Percentiles rank a stretch among this genome's conserved stretches.
These are phyloP conservation scores for Chouioia cunea DNA, from an alignment of 2,888 invertebrate genomes.

Conservation along the genomic window DNA sequence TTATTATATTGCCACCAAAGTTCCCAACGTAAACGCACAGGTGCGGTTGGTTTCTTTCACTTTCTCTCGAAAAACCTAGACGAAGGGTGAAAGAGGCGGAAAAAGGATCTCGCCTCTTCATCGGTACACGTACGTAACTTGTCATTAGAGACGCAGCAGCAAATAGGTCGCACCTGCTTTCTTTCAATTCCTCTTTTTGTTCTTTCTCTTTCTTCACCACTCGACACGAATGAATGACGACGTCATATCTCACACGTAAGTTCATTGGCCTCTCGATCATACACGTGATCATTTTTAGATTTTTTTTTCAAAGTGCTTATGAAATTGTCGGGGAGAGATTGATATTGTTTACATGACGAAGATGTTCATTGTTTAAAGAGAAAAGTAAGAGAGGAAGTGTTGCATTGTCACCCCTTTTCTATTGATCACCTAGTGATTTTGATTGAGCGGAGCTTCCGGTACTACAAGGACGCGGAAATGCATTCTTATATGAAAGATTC, in stretches of 20 bases:
- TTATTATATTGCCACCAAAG: slow-evolving; percentile 4
- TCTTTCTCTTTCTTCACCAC: background rate
- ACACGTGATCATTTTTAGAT: no score
- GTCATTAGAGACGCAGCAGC: slow-evolving; percentile 22
- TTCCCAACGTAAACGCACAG: slow-evolving; percentile 4
- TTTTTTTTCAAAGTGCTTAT: no score
- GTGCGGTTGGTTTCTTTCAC: slow-evolving; percentile 12
- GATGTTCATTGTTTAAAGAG: no score
- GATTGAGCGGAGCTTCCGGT: no score
- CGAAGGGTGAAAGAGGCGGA: background rate
- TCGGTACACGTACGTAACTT: slow-evolving; percentile 10
- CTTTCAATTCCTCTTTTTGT: slow-evolving; percentile 6
- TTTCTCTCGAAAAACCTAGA: slow-evolving; percentile 22
- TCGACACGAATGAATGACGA: slow-evolving; percentile 10
- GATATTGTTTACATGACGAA: no score
- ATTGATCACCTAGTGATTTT: no score
- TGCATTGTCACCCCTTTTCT: no score
- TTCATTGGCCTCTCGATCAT: slow-evolving; percentile 19
- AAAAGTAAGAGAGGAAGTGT: no score
- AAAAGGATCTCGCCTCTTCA: no score
- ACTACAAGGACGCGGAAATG: no score
- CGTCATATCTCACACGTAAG: slow-evolving; percentile 6
- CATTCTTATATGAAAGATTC: no score
- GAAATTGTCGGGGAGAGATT: no score
- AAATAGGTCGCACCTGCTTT: slow-evolving; percentile 47